Conservation (phyloP, 2,113 vertebrate genomes). For the Ictalurus punctatus region DNA sequence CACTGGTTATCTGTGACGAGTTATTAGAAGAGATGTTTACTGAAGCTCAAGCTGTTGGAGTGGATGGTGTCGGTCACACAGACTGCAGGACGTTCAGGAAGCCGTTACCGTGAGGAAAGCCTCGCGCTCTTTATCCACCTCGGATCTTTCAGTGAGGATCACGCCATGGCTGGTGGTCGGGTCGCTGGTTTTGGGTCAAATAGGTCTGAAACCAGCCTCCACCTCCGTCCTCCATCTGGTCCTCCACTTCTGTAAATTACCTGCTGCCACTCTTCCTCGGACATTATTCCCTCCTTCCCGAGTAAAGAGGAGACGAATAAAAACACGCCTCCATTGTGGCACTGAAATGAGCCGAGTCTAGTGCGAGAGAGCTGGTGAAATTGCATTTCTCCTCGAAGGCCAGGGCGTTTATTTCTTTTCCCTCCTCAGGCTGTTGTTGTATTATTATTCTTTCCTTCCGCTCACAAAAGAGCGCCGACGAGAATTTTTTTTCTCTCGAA, state of each 20-base stretch:
- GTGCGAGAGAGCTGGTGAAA: slow-evolving; percentile 72
- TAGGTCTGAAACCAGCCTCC: slow-evolving; percentile 25
- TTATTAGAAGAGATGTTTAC: neutral
- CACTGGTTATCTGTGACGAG: neutral
- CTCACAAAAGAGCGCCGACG: slow-evolving; percentile 70
- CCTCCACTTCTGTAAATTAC: slow-evolving; percentile 65
- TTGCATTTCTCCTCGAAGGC: slow-evolving; percentile 76
- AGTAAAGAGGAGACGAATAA: slow-evolving; percentile 57
- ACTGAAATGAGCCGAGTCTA: slow-evolving; percentile 62
- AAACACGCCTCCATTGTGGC: slow-evolving; percentile 63
- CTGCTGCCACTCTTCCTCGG: slow-evolving; percentile 63
- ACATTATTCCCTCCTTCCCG: slow-evolving; percentile 65
- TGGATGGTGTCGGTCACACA: neutral
- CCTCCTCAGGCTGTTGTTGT: slow-evolving; percentile 59
- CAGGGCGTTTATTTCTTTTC: slow-evolving; percentile 60
- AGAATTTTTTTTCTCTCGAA: slow-evolving; percentile 67
- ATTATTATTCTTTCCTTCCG: slow-evolving; percentile 49
- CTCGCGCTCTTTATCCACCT: neutral
- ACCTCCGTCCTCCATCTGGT: slow-evolving; percentile 45
- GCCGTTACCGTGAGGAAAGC: neutral
- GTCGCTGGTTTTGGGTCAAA: slow-evolving; percentile 34
- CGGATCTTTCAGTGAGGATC: slow-evolving; percentile 4
- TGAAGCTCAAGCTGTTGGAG: neutral
- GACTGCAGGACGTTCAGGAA: neutral
- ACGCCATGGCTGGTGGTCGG: slow-evolving; percentile 44